Conservation (phyloP, 1,140 invertebrate species). For the Drosophila serrata region DNA sequence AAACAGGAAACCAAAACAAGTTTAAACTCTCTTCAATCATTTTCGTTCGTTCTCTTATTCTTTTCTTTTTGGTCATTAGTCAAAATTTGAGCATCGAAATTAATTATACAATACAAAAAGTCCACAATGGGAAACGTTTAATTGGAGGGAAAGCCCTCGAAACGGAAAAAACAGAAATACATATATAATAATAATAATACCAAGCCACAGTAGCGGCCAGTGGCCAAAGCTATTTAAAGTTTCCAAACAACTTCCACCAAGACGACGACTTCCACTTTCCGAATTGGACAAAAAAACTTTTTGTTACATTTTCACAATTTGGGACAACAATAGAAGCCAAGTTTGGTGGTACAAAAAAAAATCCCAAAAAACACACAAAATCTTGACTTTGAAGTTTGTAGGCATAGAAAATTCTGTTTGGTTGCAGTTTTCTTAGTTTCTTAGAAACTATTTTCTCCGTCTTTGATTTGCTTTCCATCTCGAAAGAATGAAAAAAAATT, state of each 20-base stretch:
- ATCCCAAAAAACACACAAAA: conserved; percentile 13
- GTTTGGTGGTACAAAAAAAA: conserved; percentile 16
- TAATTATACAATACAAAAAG: conserved; percentile 53
- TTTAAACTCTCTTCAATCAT: conserved; percentile 50
- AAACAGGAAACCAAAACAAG: conserved; percentile 58
- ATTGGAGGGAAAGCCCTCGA: conserved; percentile 73
- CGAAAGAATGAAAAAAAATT: conserved; percentile 32
- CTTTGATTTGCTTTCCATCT: conserved; percentile 48
- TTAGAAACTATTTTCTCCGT: neutral
- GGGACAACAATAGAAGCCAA: conserved; percentile 44
- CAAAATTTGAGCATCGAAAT: conserved; percentile 73
- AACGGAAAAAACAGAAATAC: conserved; percentile 19
- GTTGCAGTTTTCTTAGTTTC: conserved; percentile 9
- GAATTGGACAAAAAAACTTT: conserved; percentile 63
- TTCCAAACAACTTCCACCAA: conserved; percentile 47
- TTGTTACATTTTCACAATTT: conserved; percentile 44
- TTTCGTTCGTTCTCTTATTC: neutral
- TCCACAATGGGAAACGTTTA: conserved; percentile 73
- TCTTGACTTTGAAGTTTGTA: conserved; percentile 49
- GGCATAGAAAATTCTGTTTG: conserved; percentile 37
- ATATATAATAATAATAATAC: conserved; percentile 37
- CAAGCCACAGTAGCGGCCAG: conserved; percentile 33
- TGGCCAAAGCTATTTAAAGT: conserved; percentile 66
- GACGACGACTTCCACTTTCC: conserved; percentile 68
- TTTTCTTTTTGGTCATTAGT: conserved; percentile 68